Evolutionary conservation across 2,113 vertebrate genomes (phyloP), one percentile per base, ranked within the genome.

Genomic region (Romanogobio albipinnatus): DNA sequence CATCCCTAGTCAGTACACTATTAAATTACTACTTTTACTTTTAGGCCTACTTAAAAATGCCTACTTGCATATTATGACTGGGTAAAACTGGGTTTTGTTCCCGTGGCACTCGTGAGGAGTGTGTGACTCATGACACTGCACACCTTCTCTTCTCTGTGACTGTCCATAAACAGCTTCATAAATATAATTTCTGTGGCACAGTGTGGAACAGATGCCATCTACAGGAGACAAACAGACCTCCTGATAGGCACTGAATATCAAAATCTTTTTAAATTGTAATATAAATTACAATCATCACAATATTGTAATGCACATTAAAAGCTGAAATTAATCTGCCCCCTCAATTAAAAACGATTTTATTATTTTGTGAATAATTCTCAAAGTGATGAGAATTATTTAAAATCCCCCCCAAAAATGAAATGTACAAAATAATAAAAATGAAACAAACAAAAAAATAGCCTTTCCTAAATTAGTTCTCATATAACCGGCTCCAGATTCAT

Each of bases 171-270:
- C 59, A 3, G 24, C 29, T 62, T 61, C 59, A 1, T 11, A 10
- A 61, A 24, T 8, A 9, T 7, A 0, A 3, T 66, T 39, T 70
- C 66, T 39, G 15, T 9, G 3, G 33, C 64, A 39, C 33, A 1
- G 24, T 29, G 73, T 17, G 47, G 14, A 29, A 26, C 47, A 76
- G 73, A 9, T 26, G 73, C 73, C 73, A 76, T 76, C 73, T 76
- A 76, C 24, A 51, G 73, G 73, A 53, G 73, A 76, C 5, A 15
- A 49, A 74, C 45, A 49, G n/a, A 70, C 66, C 14, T 33, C 24
- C 15, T 10, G 64, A 39, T 22, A 10, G 19, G 8, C 8, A 68
- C 64, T 10, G 33, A 39, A 19, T 17, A 33, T 68, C 62, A 33
- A 64, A 2, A 29, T 13, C 5, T 15, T 33, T 36, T 8, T 29